phyloP scores from a whole-genome alignment of 35 echinoderm and acorn worm species.

The Apostichopus japonicus region DNA sequence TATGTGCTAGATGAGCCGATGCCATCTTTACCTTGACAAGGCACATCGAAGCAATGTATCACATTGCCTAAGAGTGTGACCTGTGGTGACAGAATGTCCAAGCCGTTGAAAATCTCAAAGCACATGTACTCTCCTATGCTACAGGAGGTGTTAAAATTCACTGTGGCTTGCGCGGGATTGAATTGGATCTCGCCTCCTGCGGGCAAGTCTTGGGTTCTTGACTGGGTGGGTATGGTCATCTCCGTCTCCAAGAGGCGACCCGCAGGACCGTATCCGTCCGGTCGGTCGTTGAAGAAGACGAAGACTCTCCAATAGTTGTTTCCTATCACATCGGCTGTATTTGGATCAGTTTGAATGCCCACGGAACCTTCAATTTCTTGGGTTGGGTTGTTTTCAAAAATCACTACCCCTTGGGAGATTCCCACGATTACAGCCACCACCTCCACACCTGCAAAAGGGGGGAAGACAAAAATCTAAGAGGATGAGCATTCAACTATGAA shows the following conservation, averaged over 20 bases:
- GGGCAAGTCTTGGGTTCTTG: not conserved
- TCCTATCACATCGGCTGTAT: not conserved
- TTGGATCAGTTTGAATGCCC: not conserved
- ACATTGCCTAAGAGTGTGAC: slow-evolving; percentile 29
- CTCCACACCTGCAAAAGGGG: not conserved
- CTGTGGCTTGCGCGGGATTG: not conserved
- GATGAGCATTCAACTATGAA: not conserved
- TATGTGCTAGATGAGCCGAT: no score
- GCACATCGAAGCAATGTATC: slow-evolving; percentile 21
- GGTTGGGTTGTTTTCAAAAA: not conserved
- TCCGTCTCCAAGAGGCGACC: not conserved
- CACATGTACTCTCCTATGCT: slow-evolving; percentile 39
- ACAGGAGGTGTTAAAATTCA: slow-evolving; percentile 25
- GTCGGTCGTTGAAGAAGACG: slow-evolving; percentile 36
- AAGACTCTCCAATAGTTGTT: slow-evolving; percentile 47
- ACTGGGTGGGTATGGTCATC: not conserved
- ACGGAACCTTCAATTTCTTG: not conserved
- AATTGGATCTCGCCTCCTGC: not conserved
- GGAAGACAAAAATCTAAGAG: not conserved
- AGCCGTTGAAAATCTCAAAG: slow-evolving; percentile 41
- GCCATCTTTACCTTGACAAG: slow-evolving; percentile 15
- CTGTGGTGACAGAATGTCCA: not conserved
- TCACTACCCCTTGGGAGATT: not conserved
- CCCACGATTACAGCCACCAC: not conserved
- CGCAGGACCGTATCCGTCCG: slow-evolving; percentile 14